Base-by-base conservation (phyloP, 2,888 invertebrate species). In the Monopis laevigella region DNA sequence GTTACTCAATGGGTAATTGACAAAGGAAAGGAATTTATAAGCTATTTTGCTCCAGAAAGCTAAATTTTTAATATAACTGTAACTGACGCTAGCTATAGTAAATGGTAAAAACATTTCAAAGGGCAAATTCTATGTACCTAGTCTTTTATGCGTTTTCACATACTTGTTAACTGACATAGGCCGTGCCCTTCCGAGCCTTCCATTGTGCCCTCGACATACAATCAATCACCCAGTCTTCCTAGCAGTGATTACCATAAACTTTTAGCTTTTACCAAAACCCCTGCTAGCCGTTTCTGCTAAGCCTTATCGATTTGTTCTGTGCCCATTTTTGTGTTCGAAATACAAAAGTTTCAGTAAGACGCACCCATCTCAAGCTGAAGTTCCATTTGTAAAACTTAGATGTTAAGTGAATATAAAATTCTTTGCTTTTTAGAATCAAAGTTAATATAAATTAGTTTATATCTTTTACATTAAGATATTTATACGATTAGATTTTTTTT, bases 241-340 rank as follows among this genome's bases (percentile, higher is more conserved):
- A 61, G 61, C 52, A 62, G 67, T 73, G 75, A 80, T 80, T 80
- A 78, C 72, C 80, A 78, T 78, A 80, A 78, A 77, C 70, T 74
- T 68, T 64, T 69, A 74, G 70, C n/a, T n/a, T 73, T 78, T 73
- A 66, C 70, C 61, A 65, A 64, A 63, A 59, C 70, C 71, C 72
- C 61, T 59, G 18, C 17, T 40, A 27, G 40, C 62, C 55, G 63
- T 65, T 69, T 66, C 66, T 65, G 67, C 72, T 72, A 67, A 74
- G 69, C 71, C 67, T 65, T 68, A 75, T 77, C 69, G 75, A 75
- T 73, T 70, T 57, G 59, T 55, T 40, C 59, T 61, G 58, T 57
- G 54, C 55, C 63, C 65, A 71, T 34, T 27, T 29, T 29, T 28
- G 40, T 14, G 34, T 19, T 11, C 10, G 21, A 21, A 24, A 36